These are phyloP conservation scores for Oriolus oriolus DNA, from an alignment of 2,113 vertebrate species.

Conservation along the genomic window DNA sequence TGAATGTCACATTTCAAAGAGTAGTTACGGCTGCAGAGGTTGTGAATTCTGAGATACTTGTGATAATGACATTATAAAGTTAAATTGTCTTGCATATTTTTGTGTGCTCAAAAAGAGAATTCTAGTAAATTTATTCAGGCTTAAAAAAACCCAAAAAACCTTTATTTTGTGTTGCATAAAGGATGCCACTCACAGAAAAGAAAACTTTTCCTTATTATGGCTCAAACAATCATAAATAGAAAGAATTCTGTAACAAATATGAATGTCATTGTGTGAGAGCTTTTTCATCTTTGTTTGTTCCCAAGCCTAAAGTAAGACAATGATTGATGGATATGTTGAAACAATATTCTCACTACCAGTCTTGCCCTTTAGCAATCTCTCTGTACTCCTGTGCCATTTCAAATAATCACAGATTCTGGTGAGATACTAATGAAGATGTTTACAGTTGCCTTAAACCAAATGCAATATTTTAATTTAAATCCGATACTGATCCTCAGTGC, in stretches of 20 bases:
- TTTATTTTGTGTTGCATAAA: background rate
- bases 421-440: conserved; percentile 4
- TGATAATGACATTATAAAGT: background rate
- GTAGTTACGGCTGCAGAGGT: background rate
- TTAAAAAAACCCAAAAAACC: background rate
- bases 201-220: background rate
- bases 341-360: background rate
- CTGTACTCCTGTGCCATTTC: background rate
- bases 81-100: background rate
- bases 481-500: background rate
- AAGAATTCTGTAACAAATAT: background rate
- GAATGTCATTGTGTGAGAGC: background rate
- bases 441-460: background rate
- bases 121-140: background rate
- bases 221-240: background rate
- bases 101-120: background rate
- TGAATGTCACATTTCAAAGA: background rate
- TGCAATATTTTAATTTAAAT: background rate
- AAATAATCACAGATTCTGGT: background rate
- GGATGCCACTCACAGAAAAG: background rate
- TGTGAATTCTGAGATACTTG: background rate
- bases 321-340: conserved; percentile 4
- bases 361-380: conserved; percentile 6
- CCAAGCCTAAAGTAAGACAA: background rate
- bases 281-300: conserved; percentile 26